A percentile compares a stretch with the other conserved stretches of the same genome.
Conservation (phyloP, 2,888 invertebrate species). For the Trichopoda pennipes region DNA sequence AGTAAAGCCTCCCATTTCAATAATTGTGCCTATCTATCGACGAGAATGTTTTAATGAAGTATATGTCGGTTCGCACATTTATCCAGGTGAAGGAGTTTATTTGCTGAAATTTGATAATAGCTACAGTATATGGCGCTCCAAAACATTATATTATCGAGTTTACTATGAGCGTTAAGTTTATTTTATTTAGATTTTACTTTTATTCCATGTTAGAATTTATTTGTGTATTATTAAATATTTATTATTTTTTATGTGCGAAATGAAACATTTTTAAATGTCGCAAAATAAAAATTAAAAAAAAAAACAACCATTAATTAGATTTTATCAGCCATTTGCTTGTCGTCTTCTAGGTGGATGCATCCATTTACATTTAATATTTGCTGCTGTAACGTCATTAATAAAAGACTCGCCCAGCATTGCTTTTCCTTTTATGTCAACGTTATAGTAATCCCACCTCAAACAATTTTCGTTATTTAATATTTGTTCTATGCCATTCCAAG, state of each 20-base stretch:
- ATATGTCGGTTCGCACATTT: slow-evolving; percentile 97
- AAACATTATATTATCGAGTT: slow-evolving; percentile 98
- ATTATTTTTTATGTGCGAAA: slow-evolving; percentile 52
- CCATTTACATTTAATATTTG: slow-evolving; percentile 79
- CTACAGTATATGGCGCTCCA: slow-evolving; percentile 99
- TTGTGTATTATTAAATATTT: slow-evolving; percentile 53
- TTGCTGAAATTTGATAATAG: slow-evolving; percentile 99
- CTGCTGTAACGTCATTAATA: slow-evolving; percentile 72
- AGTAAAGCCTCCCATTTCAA: slow-evolving; percentile 83
- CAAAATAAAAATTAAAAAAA: slow-evolving; percentile 3
- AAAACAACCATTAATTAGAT: background rate
- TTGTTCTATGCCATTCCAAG: slow-evolving; percentile 97
- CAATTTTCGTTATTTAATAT: slow-evolving; percentile 65
- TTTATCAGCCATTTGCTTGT: background rate
- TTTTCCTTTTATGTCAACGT: slow-evolving; percentile 81
- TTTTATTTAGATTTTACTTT: slow-evolving; percentile 29
- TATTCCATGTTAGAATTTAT: slow-evolving; percentile 36
- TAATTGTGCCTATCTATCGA: slow-evolving; percentile 96
- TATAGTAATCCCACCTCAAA: slow-evolving; percentile 80
- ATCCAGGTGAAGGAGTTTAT: slow-evolving; percentile 98
- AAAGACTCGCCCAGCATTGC: slow-evolving; percentile 73
- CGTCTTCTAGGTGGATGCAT: slow-evolving; percentile 70
- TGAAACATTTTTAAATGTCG: slow-evolving; percentile 49
- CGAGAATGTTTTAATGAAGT: slow-evolving; percentile 98
- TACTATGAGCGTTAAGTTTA: slow-evolving; percentile 90